Base-by-base conservation (phyloP, 2,888 invertebrate species). In the Flexamia atlantica region DNA sequence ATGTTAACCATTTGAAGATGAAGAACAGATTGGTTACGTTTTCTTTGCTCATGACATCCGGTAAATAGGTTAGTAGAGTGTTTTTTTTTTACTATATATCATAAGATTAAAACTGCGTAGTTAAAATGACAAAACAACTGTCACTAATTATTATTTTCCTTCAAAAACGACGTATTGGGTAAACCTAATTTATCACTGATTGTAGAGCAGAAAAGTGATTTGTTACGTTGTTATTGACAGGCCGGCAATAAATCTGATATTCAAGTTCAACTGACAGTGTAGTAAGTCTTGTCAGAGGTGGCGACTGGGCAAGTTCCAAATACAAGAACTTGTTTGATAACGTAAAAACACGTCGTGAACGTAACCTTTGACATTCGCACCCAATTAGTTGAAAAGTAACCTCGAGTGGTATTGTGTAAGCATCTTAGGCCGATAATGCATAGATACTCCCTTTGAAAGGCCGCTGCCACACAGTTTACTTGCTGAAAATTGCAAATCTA, bases 211-310 rank as follows among this genome's bases (percentile, higher is more conserved):
- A 64, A 30, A 30, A 30, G 64, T 72, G 72, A 72, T 76, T 76
- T 76, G 74, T 76, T 42, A 46, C 17, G 9, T 25, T 76, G 46
- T 76, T 76, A 76, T 76, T 76, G 74, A 76, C 74, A 76, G 25
- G 74, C 40, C 17, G 9, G 70, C 40, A 70, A 70, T 70, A 70
- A 70, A 70, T 70, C 40, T 70, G 40, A 40, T 40, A 70, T 14
- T 64, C 28, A 30, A 30, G 64, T 28, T 64, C 28, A 64, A 64
- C 25, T 20, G 25, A 64, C 64, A 28, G 30, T 10, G 64, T 64
- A 64, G 14, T 64, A 64, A 64, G 3, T 64, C 64, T 57, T 64
- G 64, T 28, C 53, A 53, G 23, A 23, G 20, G 46, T 46, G 46
- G 46, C 3, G 46, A 17, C 46, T 57, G 57, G 64, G 28, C 64